Evolutionary conservation across 1,140 invertebrate genomes (phyloP).

Genomic region (Ceratitis capitata): DNA sequence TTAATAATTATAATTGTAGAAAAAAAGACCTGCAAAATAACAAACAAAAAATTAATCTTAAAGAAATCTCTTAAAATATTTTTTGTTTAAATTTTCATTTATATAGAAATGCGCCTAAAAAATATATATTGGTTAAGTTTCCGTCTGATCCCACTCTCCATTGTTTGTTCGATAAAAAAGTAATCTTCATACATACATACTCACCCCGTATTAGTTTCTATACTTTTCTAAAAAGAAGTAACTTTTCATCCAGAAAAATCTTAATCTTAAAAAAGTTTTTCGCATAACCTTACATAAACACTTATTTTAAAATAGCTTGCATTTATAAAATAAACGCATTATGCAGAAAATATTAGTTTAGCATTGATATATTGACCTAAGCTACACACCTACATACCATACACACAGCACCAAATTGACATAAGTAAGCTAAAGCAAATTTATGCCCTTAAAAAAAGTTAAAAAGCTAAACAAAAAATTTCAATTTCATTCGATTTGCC

Average conservation of each 20-base stretch:
- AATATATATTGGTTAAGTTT: background rate
- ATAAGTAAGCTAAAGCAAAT: too few relatives aligned
- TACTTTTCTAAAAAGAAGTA: background rate
- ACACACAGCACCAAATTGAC: too few relatives aligned
- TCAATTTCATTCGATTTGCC: too few relatives aligned
- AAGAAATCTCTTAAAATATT: background rate
- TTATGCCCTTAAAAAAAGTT: background rate
- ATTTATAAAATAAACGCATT: too few relatives aligned
- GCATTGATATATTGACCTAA: too few relatives aligned
- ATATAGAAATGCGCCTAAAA: background rate
- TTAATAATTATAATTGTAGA: background rate
- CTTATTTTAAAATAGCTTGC: background rate
- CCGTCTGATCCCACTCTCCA: background rate
- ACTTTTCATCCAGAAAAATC: background rate
- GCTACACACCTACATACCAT: too few relatives aligned
- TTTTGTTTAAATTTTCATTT: background rate
- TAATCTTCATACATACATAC: background rate
- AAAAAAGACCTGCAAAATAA: background rate
- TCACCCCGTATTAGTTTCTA: background rate
- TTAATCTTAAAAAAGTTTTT: too few relatives aligned
- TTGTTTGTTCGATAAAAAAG: background rate
- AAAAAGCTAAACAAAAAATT: background rate
- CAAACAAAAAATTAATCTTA: background rate
- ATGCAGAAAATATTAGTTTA: background rate
- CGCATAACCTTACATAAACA: too few relatives aligned